Conservation (phyloP, 2,888 invertebrate genomes). For the Andrena haemorrhoa region DNA sequence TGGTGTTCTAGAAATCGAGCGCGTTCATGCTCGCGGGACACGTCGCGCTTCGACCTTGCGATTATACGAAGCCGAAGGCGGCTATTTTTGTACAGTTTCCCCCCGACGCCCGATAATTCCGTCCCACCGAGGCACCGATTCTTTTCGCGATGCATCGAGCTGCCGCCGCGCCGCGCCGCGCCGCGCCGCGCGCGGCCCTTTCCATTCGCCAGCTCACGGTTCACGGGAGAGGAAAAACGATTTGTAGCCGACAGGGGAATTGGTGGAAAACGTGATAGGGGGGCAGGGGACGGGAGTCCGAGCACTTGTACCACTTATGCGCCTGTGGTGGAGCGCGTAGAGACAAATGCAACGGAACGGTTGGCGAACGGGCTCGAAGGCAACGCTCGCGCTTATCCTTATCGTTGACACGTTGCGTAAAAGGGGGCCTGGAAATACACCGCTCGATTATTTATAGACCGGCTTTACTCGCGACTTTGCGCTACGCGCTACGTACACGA, state of each 20-base stretch:
- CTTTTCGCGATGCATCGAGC: slow-evolving; percentile 5
- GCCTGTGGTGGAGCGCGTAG: neutral
- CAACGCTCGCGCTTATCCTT: slow-evolving; percentile 74
- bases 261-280: neutral
- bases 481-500: slow-evolving; percentile 26
- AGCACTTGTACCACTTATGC: neutral
- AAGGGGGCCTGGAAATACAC: slow-evolving; percentile 75
- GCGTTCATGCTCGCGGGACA: neutral
- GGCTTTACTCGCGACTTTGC: slow-evolving; percentile 52
- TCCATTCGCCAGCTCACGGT: neutral
- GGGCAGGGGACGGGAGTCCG: neutral
- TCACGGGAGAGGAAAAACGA: neutral
- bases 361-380: slow-evolving; percentile 54
- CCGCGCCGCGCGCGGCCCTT: neutral
- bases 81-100: slow-evolving; percentile 60
- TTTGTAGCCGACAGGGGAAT: neutral
- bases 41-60: slow-evolving; percentile 61
- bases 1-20: neutral
- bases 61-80: slow-evolving; percentile 59
- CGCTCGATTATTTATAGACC: slow-evolving; percentile 75
- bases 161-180: neutral
- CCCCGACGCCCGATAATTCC: slow-evolving; percentile 48
- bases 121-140: neutral
- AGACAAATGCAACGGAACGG: slow-evolving; percentile 27
- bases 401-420: slow-evolving; percentile 74